phyloP scores from a whole-genome alignment of 2,113 vertebrate species.

The Climacteris rufus region DNA sequence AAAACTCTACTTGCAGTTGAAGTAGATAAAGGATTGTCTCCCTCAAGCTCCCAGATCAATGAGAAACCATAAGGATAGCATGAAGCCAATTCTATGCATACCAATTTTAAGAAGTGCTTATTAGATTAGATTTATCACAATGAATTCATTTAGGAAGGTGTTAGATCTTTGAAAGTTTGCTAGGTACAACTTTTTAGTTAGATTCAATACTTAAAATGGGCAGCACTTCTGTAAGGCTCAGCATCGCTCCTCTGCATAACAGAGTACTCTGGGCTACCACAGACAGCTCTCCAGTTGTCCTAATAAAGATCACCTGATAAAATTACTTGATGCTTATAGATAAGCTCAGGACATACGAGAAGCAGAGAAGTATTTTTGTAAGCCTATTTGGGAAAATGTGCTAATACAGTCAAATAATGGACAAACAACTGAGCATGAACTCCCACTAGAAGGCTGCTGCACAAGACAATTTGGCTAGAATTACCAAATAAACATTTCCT shows the following conservation, averaged over 20 bases:
- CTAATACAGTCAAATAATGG: neutral
- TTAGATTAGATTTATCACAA: neutral
- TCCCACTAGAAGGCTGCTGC: neutral
- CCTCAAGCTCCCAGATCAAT: neutral
- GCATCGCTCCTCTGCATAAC: neutral
- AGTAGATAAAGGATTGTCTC: neutral
- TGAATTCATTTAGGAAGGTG: neutral
- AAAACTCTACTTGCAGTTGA: neutral
- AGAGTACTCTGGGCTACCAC: neutral
- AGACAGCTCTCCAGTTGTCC: neutral
- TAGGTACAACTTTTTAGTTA: neutral
- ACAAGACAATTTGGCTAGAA: neutral
- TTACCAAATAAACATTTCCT: neutral
- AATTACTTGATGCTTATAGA: neutral
- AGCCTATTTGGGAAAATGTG: neutral
- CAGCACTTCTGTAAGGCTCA: neutral
- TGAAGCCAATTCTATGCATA: neutral
- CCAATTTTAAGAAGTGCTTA: neutral
- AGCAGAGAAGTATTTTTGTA: neutral
- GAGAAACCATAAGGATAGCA: neutral
- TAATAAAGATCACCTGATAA: neutral
- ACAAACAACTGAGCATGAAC: neutral
- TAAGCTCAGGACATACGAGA: neutral
- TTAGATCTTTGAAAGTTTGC: neutral
- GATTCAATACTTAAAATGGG: neutral